These are phyloP conservation scores for Sphenopsis melanotis DNA, from an alignment of 2,797 vertebrate genomes.

Conservation along the genomic window DNA sequence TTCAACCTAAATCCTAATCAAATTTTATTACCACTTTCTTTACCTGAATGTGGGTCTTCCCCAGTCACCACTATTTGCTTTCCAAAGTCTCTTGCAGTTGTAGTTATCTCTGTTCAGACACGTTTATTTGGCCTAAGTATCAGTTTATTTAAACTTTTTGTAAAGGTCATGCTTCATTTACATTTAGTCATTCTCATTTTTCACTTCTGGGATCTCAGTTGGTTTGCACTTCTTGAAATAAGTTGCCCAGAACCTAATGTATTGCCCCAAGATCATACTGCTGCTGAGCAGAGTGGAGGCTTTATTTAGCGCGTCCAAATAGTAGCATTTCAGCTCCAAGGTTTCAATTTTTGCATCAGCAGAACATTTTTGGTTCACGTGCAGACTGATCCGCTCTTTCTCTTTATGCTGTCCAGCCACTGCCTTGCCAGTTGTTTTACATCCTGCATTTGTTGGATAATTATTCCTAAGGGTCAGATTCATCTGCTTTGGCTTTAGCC, in stretches of 20 bases:
- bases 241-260: not conserved
- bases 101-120: not conserved
- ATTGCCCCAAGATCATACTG: not conserved
- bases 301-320: not conserved
- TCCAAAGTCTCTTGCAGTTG: not conserved
- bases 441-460: not conserved
- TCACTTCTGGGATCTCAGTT: slow-evolving; percentile 2
- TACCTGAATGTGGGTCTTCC: not conserved
- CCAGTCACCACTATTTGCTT: not conserved
- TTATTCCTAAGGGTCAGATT: not conserved
- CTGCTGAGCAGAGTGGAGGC: not conserved
- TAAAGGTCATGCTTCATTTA: slow-evolving; percentile 17
- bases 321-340: not conserved
- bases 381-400: not conserved
- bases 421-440: not conserved
- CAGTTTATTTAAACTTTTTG: not conserved
- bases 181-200: slow-evolving; percentile 34
- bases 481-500: not conserved
- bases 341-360: not conserved
- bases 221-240: not conserved
- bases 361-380: not conserved
- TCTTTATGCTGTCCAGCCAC: not conserved
- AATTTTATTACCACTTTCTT: not conserved
- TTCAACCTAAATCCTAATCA: not conserved
- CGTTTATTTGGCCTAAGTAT: not conserved